Base-by-base conservation (phyloP, 2,797 vertebrate genomes). In the Florisuga fusca region DNA sequence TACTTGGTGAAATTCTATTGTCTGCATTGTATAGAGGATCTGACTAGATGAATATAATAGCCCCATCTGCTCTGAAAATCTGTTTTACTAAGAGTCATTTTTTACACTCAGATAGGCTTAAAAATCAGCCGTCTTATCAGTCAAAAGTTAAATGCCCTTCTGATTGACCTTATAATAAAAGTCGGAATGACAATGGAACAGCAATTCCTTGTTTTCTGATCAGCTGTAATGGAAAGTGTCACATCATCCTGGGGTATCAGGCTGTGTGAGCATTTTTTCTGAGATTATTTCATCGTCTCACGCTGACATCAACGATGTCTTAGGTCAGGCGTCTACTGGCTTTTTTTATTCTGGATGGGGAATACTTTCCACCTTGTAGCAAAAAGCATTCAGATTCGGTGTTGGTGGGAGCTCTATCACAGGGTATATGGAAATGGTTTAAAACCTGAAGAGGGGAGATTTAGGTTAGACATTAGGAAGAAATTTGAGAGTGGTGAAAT, bases 41-140 rank as follows among this genome's bases (percentile, higher is more conserved):
- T 96, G 95, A 96, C 63, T 90, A 84, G 85, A 67, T 93, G 84
- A 96, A 88, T 84, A 78, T 90, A 96, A 96, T 90, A 91, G 85
- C 85, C 80, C 57, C 63, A 93, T 91, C 91, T 94, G 80, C 83
- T 88, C 57, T 63, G 54, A 93, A 96, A 84, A 82, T 89, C 63
- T 63, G 5, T 88, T 54, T 61, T 82, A 46, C 82, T 88, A 76
- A 90, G 84, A 81, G 88, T 82, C n/a, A 63, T 76, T 76, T 95
- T 84, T 71, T 86, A 91, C 46, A 36, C 41, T 25, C 63, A 67
- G 41, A 63, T 50, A 54, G 45, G 36, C 66, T 84, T 86, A 51
- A 93, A 92, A 88, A 88, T 63, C 74, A 85, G 45, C 51, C 91
- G 46, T 87, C 58, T 81, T 89, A 78, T 36, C 74, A 87, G 53